A percentile compares a stretch with the other conserved stretches of the same genome.
These are phyloP conservation scores for Chlamydotis undulata DNA, from an alignment of 2,113 vertebrate species.

Conservation along the genomic window DNA sequence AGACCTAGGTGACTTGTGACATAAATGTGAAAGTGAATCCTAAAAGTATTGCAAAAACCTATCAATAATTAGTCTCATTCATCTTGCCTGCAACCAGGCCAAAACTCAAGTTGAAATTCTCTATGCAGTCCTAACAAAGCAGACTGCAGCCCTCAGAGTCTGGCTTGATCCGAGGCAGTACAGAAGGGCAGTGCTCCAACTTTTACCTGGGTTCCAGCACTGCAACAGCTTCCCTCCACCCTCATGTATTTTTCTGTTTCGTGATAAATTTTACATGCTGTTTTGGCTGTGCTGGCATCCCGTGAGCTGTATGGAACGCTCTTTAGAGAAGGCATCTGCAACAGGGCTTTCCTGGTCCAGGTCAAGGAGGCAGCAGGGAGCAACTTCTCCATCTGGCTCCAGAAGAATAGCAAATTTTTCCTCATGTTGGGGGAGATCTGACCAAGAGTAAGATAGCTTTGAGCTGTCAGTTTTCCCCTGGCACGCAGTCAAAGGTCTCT, in stretches of 20 bases:
- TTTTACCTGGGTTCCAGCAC: background rate
- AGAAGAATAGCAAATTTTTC: background rate
- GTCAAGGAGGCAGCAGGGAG: background rate
- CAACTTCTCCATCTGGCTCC: background rate
- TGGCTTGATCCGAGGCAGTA: background rate
- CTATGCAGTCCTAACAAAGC: accelerated
- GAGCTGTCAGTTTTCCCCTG: background rate
- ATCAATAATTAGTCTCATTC: background rate
- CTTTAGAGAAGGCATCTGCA: background rate
- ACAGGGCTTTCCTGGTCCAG: background rate
- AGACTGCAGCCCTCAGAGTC: background rate
- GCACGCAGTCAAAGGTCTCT: background rate
- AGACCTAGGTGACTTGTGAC: background rate
- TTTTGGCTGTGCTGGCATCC: background rate
- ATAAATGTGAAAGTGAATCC: background rate
- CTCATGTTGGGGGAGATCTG: background rate
- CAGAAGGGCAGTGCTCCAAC: background rate
- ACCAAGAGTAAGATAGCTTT: background rate
- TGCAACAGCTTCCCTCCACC: background rate
- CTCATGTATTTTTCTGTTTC: background rate
- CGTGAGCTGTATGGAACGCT: accelerated
- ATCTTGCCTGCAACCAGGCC: background rate
- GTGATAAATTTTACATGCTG: accelerated
- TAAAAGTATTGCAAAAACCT: background rate
- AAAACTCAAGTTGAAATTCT: background rate